Conservation (phyloP, 2,888 invertebrate genomes). For the Oegoconia quadripuncta region DNA sequence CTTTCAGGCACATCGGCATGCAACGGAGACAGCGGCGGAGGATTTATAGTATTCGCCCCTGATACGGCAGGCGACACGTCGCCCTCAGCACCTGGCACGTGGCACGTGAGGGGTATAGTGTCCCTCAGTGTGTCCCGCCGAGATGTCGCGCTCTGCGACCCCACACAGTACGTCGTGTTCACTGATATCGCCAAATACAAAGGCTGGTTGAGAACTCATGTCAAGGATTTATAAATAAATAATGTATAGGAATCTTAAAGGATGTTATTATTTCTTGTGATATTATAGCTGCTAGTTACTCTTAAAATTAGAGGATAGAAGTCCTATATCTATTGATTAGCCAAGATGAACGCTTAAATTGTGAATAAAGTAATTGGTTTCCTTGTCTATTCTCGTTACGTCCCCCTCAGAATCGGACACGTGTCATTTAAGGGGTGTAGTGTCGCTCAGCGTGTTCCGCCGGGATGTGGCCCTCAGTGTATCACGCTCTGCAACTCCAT, state of each 20-base stretch:
- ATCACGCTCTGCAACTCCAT: conserved; percentile 62
- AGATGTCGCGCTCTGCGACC: conserved; percentile 54
- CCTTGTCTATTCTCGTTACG: no score
- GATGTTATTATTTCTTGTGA: no score
- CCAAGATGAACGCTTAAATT: no score
- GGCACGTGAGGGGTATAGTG: conserved; percentile 45
- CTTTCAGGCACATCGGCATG: conserved; percentile 64
- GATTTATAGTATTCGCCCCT: conserved; percentile 52
- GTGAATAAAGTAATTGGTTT: no score
- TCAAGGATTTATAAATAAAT: conserved; percentile 11
- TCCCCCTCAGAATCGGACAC: no score
- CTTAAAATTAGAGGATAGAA: no score
- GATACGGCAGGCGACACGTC: conserved; percentile 25
- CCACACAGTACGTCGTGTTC: conserved; percentile 60
- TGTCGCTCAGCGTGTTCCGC: conserved; percentile 36
- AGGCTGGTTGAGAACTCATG: conserved; percentile 36
- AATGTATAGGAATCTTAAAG: no score
- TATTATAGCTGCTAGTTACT: no score
- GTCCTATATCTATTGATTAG: no score
- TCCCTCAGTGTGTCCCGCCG: conserved; percentile 33
- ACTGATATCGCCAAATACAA: conserved; percentile 52
- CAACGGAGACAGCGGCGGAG: conserved; percentile 75
- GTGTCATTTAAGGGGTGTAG: conserved; percentile 46
- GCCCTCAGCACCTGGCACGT: conserved; percentile 32
- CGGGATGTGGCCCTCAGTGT: conserved; percentile 28